These are phyloP conservation scores for Scolopax bukidnonensis DNA, from an alignment of 2,797 vertebrate genomes.

Conservation along the genomic window DNA sequence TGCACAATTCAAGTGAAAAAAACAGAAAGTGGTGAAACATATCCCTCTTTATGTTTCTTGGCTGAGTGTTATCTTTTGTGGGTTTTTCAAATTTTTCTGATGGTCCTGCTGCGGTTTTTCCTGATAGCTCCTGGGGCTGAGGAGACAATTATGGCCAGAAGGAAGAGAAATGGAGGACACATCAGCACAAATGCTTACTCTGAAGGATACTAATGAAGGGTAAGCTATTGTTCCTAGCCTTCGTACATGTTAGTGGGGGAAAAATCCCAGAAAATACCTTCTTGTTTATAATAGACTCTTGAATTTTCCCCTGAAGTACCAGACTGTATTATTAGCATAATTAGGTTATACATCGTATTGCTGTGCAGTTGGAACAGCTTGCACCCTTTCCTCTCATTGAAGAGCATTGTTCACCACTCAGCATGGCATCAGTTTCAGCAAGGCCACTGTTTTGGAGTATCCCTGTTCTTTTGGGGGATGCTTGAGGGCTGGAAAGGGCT, in stretches of 20 bases:
- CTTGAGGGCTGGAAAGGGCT: neutral
- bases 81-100: neutral
- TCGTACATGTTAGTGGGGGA: neutral
- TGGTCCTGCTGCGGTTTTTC: neutral
- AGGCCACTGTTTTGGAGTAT: neutral
- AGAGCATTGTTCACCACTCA: neutral
- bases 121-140: neutral
- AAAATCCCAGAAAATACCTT: neutral
- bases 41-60: neutral
- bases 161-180: neutral
- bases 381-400: neutral
- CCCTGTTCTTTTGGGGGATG: neutral
- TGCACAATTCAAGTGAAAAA: neutral
- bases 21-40: neutral
- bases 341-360: neutral
- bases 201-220: neutral
- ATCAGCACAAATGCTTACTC: neutral
- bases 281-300: neutral
- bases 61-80: neutral
- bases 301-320: neutral
- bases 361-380: neutral
- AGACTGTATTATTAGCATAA: neutral
- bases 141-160: neutral
- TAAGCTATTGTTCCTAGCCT: neutral
- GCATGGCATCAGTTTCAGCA: neutral